phyloP scores from a whole-genome alignment of 1,140 invertebrate species.

The Paracyclopina nana region DNA sequence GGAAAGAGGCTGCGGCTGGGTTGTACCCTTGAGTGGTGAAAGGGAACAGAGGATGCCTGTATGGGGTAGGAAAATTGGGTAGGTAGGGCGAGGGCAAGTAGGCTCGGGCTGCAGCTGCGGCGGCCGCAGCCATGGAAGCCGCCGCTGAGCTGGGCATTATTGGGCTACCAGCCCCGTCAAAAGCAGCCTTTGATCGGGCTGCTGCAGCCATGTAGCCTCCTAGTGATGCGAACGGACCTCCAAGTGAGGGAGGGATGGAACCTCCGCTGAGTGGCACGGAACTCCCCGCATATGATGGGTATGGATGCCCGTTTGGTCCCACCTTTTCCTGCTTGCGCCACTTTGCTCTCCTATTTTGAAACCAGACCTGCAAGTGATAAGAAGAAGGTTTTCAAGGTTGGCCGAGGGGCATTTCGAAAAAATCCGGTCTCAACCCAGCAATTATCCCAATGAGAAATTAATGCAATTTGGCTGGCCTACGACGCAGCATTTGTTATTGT shows the following conservation, averaged over 20 bases:
- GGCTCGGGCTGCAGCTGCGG: background rate
- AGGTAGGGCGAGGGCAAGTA: background rate
- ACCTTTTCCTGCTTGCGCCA: conserved; percentile 78
- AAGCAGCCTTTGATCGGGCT: no score
- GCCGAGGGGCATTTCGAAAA: no score
- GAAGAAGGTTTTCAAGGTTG: no score
- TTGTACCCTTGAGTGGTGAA: conserved; percentile 1
- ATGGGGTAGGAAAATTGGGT: background rate
- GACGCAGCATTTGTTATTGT: no score
- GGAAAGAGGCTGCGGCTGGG: background rate
- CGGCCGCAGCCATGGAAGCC: background rate
- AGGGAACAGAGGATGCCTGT: background rate
- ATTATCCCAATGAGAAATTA: no score
- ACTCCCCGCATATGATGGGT: conserved; percentile 15
- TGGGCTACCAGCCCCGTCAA: no score
- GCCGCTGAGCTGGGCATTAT: no score
- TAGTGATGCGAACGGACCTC: conserved; percentile 6
- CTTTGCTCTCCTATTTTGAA: conserved; percentile 76
- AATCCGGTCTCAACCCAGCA: no score
- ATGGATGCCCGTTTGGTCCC: conserved; percentile 27
- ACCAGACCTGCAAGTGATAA: conserved; percentile 58
- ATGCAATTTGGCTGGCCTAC: no score
- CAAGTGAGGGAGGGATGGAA: conserved; percentile 14
- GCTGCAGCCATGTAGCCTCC: conserved; percentile 17
- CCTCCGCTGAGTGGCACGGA: conserved; percentile 11